Evolutionary conservation across 2,797 vertebrate genomes (phyloP), one percentile per base, ranked within the genome.

Genomic region (Morelia viridis): DNA sequence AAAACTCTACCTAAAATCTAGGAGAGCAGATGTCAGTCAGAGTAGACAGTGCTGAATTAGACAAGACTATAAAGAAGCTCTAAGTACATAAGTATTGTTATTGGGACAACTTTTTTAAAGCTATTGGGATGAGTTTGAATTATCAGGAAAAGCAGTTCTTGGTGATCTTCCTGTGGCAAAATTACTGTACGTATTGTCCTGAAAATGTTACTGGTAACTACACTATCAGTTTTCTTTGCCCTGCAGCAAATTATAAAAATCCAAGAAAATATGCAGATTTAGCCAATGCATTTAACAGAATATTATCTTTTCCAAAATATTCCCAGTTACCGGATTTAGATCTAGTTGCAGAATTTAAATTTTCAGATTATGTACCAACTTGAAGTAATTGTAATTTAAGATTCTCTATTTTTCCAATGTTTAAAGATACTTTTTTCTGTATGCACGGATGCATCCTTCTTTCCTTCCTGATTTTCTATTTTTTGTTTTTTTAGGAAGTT

Each of bases 401-500:
- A 56, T 80, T 80, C 87, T 86, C 15, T 87, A 0, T 8, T 89
- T 93, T 92, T 90, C 9, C 5, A 87, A 2, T 56, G 53, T 17
- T 60, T 60, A 87, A 90, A 87, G 7, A 65, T 53, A 65, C 28
- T 91, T 7, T 19, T 76, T 76, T 19, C 68, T 35, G 68, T 7
- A 17, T 35, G 68, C 31, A 35, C 19, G 31, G 15, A 19, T 71
- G 15, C 15, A 41, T 46, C 71, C 35, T 41, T 57, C 85, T 76
- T 31, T 68, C 46, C 0, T 0, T 53, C 3, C 22, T 24, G 15
- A 5, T 87, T 58, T 26, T 0, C 24, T 87, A 89, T 0, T 17
- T 26, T 15, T 62, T 85, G 90, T n/a, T 17, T 17, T 95, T 96
- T 24, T 96, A 99, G 99, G 96, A 99, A 98, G 94, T 96, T 99